Evolutionary conservation across 2,888 invertebrate species (phyloP), one percentile per base, ranked within the genome.

Genomic region (Euplagia quadripunctaria): DNA sequence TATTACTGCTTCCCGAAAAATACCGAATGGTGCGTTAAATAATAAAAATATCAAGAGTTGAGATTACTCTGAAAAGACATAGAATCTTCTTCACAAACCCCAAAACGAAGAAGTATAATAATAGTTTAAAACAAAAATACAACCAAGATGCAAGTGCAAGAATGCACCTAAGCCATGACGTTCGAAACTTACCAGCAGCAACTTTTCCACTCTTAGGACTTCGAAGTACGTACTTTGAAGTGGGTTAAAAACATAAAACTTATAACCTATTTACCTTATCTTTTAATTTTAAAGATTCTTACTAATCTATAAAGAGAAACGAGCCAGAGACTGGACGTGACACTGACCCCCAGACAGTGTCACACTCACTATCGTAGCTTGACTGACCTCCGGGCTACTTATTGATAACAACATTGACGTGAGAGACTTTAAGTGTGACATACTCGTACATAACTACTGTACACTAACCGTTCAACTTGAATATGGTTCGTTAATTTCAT

Each of bases 311-410:
- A 61, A 14, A 61, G 43, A 46, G 9, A 46, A 46, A 7, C 4
- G 58, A 58, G 51, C 17, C 17, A 51, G 9, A 51, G 52, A 41
- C 17, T 67, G 52, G 17, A 51, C 52, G 52, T 42, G 52, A 68
- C 68, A 55, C 55, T 68, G 68, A 68, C 17, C 55, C 20, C 68
- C 11, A 42, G 55, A 68, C 68, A 68, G 58, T 43, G 55, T 58
- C 20, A 68, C 17, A 43, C 6, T 31, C 31, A 51, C 42, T 68
- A 68, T 68, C 55, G 14, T 14, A 14, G 58, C 55, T 58, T 20
- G 14, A 58, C 42, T 68, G 68, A 68, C 55, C 68, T 68, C 20
- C 55, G 42, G 43, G 20, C n/a, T 14, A 42, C 16, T n/a, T 17
- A 43, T 42, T 42, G 68, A 68, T 68, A 55, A 43, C 42, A 20